These are phyloP conservation scores for Phengaris alcon DNA, from an alignment of 2,888 invertebrate genomes.

Conservation along the genomic window DNA sequence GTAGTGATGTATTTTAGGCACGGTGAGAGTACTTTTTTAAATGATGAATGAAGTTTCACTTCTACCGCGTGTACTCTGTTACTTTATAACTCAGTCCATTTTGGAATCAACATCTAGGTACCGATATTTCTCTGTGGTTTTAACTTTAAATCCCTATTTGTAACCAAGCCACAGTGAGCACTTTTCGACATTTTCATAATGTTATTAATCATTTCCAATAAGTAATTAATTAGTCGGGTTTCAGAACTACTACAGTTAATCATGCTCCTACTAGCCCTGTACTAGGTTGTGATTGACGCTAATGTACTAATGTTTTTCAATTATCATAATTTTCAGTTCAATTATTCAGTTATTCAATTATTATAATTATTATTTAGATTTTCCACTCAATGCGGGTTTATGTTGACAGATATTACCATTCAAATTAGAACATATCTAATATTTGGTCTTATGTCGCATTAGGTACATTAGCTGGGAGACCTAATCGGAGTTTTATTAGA, in stretches of 20 bases:
- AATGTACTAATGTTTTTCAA: neutral
- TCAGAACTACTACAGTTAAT: slow-evolving; percentile 6
- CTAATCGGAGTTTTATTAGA: too few relatives aligned
- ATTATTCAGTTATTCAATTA: too few relatives aligned
- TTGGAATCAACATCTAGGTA: too few relatives aligned
- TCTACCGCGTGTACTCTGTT: too few relatives aligned
- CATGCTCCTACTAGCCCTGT: neutral
- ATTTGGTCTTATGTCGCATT: neutral
- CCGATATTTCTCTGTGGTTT: too few relatives aligned
- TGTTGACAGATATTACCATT: neutral
- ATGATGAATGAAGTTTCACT: too few relatives aligned
- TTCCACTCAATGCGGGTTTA: neutral
- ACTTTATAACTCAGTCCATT: too few relatives aligned
- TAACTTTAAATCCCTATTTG: too few relatives aligned
- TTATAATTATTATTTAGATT: neutral
- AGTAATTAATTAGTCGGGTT: neutral
- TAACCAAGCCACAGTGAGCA: too few relatives aligned
- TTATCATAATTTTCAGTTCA: slow-evolving; percentile 6
- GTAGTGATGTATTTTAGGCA: too few relatives aligned
- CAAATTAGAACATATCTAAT: neutral
- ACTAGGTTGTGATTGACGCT: neutral
- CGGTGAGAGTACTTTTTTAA: too few relatives aligned
- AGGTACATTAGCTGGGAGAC: too few relatives aligned
- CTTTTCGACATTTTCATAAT: neutral
- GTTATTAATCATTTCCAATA: neutral